Percentiles rank a stretch among this genome's conserved stretches.
Evolutionary conservation across 2,888 invertebrate genomes (phyloP).

Genomic region (Apotomis betuletana): DNA sequence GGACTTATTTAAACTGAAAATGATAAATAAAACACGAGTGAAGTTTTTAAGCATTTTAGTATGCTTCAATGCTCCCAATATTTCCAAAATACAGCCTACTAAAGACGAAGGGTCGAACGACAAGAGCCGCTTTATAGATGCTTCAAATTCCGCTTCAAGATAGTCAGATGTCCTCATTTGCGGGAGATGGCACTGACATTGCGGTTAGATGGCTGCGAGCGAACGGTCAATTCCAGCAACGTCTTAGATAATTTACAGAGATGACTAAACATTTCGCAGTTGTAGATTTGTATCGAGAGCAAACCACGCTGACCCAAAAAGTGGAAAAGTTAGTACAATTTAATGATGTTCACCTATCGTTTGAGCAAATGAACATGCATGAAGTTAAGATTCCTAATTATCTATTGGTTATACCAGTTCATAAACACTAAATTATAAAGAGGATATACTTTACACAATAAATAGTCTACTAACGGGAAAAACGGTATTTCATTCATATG

Average conservation of each 20-base stretch:
- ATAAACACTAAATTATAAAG: too few relatives aligned
- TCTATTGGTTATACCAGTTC: too few relatives aligned
- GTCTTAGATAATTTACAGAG: constrained; percentile 33
- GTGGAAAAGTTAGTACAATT: background rate
- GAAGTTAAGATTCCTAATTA: too few relatives aligned
- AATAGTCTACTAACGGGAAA: too few relatives aligned
- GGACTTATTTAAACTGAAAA: too few relatives aligned
- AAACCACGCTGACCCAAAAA: constrained; percentile 17
- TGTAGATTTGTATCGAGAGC: constrained; percentile 16
- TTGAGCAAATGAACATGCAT: background rate
- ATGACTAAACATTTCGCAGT: constrained; percentile 29
- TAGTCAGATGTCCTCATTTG: constrained; percentile 40
- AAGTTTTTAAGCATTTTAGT: background rate
- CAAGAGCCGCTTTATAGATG: constrained; percentile 12
- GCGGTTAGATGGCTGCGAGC: constrained; percentile 32
- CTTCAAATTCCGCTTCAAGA: constrained; percentile 32
- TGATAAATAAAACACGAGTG: too few relatives aligned
- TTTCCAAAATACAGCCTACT: constrained; percentile 17
- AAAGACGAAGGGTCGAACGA: constrained; percentile 17
- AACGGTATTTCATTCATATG: too few relatives aligned
- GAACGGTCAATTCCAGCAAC: constrained; percentile 36
- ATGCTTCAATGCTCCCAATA: background rate
- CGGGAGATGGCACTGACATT: constrained; percentile 30
- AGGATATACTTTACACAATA: too few relatives aligned
- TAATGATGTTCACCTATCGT: constrained; percentile 19